phyloP scores from a whole-genome alignment of 2,113 vertebrate genomes.

The Micromys minutus region DNA sequence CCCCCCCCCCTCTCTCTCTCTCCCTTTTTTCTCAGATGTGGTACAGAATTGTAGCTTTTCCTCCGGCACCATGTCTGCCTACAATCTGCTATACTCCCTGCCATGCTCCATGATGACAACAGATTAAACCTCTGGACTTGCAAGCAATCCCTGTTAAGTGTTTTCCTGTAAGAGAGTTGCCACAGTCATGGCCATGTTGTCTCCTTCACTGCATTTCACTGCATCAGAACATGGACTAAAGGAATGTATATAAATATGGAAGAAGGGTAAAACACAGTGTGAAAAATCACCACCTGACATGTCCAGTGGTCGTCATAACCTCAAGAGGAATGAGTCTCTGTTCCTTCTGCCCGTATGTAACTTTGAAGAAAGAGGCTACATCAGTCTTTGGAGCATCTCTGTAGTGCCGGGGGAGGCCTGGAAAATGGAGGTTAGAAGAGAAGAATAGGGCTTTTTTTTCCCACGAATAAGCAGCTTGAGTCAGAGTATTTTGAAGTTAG shows the following conservation, averaged over 20 bases:
- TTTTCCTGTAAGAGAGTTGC: not conserved
- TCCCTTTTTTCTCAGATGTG: too few species aligned
- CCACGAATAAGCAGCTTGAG: not conserved
- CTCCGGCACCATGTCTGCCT: not conserved
- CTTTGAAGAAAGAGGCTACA: not conserved
- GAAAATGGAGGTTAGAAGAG: not conserved
- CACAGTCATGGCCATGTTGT: not conserved
- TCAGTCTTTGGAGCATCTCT: not conserved
- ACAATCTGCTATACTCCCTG: not conserved
- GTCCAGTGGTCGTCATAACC: not conserved
- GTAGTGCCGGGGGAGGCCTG: fast-evolving
- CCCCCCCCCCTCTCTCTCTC: too few species aligned
- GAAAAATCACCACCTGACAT: not conserved
- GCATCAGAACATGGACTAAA: not conserved
- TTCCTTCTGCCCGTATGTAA: not conserved
- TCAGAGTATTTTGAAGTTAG: not conserved
- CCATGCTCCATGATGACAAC: not conserved
- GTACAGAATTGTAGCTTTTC: not conserved
- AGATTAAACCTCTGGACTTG: not conserved
- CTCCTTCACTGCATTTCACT: too few species aligned
- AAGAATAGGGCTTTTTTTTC: not conserved
- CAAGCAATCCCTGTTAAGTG: not conserved
- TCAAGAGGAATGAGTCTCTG: not conserved
- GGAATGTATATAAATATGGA: not conserved
- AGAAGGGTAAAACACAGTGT: not conserved